A percentile compares a stretch with the other conserved stretches of the same genome.
Conservation (phyloP, 2,888 invertebrate species). For the Xylota segnis region DNA sequence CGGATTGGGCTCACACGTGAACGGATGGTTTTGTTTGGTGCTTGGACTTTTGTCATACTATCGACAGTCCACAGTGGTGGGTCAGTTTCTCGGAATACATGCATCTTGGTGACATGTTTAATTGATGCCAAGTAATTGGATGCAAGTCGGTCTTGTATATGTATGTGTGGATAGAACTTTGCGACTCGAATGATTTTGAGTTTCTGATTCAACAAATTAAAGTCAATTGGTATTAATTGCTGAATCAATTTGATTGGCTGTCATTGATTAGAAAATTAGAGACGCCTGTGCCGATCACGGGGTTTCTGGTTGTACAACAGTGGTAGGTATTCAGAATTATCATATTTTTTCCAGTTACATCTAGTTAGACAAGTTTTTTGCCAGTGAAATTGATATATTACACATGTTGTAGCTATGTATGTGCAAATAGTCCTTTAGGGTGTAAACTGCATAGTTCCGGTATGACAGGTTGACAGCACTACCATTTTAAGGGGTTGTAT, state of each 20-base stretch:
- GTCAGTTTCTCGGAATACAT: neutral
- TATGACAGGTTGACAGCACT: too few species aligned
- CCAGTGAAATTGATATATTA: too few species aligned
- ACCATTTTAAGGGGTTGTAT: too few species aligned
- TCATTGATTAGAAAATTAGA: constrained; percentile 2
- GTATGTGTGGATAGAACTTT: neutral
- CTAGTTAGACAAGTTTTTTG: neutral
- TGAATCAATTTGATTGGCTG: constrained; percentile 8
- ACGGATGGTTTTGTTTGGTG: constrained; percentile 25
- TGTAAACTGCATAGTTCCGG: too few species aligned
- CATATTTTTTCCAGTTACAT: neutral
- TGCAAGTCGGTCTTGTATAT: neutral
- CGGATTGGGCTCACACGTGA: constrained; percentile 28
- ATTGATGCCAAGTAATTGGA: neutral
- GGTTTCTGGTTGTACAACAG: neutral
- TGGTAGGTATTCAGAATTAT: neutral
- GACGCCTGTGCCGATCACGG: neutral
- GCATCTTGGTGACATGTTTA: neutral
- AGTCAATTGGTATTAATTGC: constrained; percentile 21
- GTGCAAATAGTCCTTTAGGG: too few species aligned
- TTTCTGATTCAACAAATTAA: constrained; percentile 24
- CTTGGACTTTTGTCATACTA: constrained; percentile 26
- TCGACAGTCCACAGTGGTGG: neutral
- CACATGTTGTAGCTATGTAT: too few species aligned
- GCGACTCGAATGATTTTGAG: neutral